Evolutionary conservation across 2,113 vertebrate genomes (phyloP).

Genomic region (Jacana jacana): DNA sequence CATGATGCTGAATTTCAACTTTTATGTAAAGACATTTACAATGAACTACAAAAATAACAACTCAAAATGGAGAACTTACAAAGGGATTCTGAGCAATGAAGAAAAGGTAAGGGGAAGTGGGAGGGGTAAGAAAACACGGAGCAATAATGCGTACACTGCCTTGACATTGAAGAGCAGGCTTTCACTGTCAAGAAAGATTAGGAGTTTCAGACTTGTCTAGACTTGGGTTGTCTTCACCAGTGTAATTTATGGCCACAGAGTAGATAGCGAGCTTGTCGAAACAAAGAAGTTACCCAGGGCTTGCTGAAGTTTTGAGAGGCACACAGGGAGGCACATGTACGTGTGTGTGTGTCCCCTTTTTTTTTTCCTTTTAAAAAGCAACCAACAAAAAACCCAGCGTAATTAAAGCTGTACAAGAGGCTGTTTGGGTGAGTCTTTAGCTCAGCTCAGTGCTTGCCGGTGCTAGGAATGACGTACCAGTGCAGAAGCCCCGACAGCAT

Average conservation of each 20-base stretch:
- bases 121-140: neutral
- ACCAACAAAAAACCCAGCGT: neutral
- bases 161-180: neutral
- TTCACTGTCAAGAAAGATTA: neutral
- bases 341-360: neutral
- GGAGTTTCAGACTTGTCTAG: conserved; percentile 22
- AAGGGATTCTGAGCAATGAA: conserved; percentile 72
- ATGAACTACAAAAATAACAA: conserved; percentile 80
- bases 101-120: conserved; percentile 73
- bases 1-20: conserved; percentile 66
- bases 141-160: accelerated
- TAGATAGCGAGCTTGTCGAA: neutral
- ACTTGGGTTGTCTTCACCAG: neutral
- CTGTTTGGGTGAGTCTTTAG: neutral
- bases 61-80: conserved; percentile 81
- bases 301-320: neutral
- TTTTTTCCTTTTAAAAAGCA: neutral
- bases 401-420: neutral
- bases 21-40: conserved; percentile 81
- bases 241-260: neutral
- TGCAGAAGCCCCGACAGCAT: neutral
- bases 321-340: neutral
- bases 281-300: neutral
- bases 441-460: neutral
- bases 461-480: neutral